A percentile compares a stretch with the other conserved stretches of the same genome.
Evolutionary conservation across 1,140 invertebrate species (phyloP).

Genomic region (Temnothorax longispinosus): DNA sequence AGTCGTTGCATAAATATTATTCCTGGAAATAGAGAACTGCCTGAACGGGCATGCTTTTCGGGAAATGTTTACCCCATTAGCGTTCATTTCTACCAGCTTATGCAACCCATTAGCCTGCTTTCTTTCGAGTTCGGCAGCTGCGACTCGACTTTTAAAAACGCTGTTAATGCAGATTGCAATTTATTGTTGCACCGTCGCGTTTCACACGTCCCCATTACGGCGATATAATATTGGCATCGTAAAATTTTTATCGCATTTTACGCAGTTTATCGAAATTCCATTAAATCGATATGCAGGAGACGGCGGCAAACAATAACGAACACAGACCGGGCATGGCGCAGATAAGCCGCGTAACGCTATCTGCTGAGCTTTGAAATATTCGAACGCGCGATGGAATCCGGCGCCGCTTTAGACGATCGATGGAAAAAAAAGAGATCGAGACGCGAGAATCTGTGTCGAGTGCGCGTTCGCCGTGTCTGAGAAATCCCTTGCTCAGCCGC

Average conservation of each 20-base stretch:
- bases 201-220: conserved; percentile 1
- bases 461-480: conserved; percentile 47
- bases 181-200: not conserved
- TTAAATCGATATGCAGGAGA: conserved; percentile 27
- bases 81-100: conserved; percentile 60
- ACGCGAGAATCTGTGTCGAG: conserved; percentile 55
- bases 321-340: not conserved
- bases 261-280: conserved; percentile 31
- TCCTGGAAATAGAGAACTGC: conserved; percentile 54
- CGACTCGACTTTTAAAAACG: conserved; percentile 13
- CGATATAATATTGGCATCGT: conserved; percentile 16
- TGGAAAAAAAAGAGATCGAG: not conserved
- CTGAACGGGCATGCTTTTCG: conserved; percentile 50
- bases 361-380: conserved; percentile 18
- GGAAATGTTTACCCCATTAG: conserved; percentile 71
- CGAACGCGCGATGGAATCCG: conserved; percentile 44
- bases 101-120: conserved; percentile 65
- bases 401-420: conserved; percentile 13
- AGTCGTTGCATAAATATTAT: conserved; percentile 71
- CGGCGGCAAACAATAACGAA: conserved; percentile 41
- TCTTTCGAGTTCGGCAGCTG: conserved; percentile 22
- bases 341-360: conserved; percentile 55
- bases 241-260: conserved; percentile 30
- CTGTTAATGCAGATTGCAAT: conserved; percentile 37
- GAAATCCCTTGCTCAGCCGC: conserved; percentile 63